Evolutionary conservation across 2,888 invertebrate genomes (phyloP).

Genomic region (Drosophila kokeensis): DNA sequence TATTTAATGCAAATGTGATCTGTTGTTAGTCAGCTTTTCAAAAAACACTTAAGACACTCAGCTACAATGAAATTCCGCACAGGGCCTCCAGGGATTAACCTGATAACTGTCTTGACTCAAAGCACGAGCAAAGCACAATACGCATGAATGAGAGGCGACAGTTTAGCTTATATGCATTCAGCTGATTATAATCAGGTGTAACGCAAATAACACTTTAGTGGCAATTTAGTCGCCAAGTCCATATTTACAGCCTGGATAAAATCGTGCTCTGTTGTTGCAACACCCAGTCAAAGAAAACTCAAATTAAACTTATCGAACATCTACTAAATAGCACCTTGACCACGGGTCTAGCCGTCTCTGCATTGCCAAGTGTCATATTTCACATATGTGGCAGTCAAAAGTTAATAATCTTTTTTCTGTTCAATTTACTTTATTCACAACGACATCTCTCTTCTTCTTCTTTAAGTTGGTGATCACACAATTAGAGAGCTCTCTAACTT

Average conservation of each 20-base stretch:
- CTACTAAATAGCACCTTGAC: constrained; percentile 61
- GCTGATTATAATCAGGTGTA: constrained; percentile 41
- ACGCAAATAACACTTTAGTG: constrained; percentile 33
- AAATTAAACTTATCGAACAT: constrained; percentile 59
- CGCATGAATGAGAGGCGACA: neutral
- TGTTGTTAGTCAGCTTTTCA: neutral
- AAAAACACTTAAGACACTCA: neutral
- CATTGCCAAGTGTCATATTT: neutral
- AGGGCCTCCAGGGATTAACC: neutral
- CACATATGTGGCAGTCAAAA: neutral
- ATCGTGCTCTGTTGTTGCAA: constrained; percentile 33
- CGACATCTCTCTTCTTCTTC: no score
- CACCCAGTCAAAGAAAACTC: constrained; percentile 16
- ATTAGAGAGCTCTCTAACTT: constrained; percentile 25
- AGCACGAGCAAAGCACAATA: constrained; percentile 42
- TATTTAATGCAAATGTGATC: no score
- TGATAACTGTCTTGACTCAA: neutral
- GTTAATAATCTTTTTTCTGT: no score
- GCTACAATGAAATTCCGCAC: neutral
- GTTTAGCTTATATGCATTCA: constrained; percentile 32
- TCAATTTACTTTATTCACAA: no score
- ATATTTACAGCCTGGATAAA: constrained; percentile 42
- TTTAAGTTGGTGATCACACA: no score
- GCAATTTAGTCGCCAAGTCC: constrained; percentile 19
- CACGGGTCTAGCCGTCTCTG: constrained; percentile 44